Conservation (phyloP, 2,797 vertebrate genomes). For the Lagodon rhomboides region DNA sequence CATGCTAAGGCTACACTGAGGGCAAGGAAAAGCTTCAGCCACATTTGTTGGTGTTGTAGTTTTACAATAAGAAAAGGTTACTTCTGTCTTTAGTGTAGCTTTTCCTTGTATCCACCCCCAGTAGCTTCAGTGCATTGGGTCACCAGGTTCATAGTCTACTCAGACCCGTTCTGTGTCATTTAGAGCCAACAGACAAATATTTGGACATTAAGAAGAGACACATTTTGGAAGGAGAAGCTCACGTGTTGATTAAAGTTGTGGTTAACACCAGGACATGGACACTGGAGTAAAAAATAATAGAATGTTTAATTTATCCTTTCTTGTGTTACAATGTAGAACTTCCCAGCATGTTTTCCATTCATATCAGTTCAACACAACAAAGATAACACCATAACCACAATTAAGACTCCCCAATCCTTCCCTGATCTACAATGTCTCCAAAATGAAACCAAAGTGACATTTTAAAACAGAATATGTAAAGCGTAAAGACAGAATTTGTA, state of each 20-base stretch:
- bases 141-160: constrained; percentile 26
- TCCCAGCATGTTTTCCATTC: constrained; percentile 62
- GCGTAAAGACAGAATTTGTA: constrained; percentile 34
- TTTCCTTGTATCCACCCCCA: constrained; percentile 19
- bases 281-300: constrained; percentile 73
- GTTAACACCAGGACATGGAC: constrained; percentile 66
- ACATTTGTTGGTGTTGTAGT: constrained; percentile 12
- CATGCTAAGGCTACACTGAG: constrained; percentile 58
- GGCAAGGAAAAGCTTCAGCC: constrained; percentile 19
- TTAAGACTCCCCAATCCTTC: constrained; percentile 26
- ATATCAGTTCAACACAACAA: constrained; percentile 52
- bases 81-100: constrained; percentile 3
- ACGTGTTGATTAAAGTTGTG: constrained; percentile 49
- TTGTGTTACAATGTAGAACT: constrained; percentile 68
- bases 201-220: constrained; percentile 37
- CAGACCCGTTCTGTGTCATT: constrained; percentile 32
- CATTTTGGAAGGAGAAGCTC: constrained; percentile 36
- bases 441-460: constrained; percentile 24
- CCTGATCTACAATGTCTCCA: constrained; percentile 46
- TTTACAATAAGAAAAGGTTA: constrained; percentile 21
- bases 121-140: constrained; percentile 13
- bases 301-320: constrained; percentile 74
- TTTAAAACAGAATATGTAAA: constrained; percentile 35
- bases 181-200: constrained; percentile 30
- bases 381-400: constrained; percentile 56